phyloP scores from a whole-genome alignment of 1,140 invertebrate species.

The Zophobas morio region DNA sequence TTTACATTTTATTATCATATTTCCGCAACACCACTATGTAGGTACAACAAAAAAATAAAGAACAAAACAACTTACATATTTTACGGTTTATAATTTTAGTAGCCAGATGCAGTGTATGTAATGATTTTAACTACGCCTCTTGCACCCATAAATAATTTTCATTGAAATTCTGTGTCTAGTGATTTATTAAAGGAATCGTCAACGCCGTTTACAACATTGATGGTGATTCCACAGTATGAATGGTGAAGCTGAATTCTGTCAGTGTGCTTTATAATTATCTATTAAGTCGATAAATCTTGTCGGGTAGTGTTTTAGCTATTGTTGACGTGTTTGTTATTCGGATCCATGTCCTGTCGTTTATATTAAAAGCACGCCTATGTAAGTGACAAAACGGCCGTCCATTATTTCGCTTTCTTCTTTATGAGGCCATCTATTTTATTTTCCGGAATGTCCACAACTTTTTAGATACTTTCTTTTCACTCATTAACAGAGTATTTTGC shows the following conservation, averaged over 20 bases:
- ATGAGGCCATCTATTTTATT: constrained; percentile 37
- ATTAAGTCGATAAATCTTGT: constrained; percentile 32
- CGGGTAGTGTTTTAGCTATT: constrained; percentile 38
- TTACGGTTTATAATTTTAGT: too few relatives aligned
- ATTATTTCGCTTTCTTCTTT: constrained; percentile 40
- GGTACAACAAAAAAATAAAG: too few relatives aligned
- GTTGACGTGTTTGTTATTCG: constrained; percentile 41
- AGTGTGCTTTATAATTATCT: constrained; percentile 33
- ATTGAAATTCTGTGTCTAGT: not conserved
- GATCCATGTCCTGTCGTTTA: constrained; percentile 34
- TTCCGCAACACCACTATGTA: too few relatives aligned
- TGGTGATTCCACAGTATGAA: constrained; percentile 17
- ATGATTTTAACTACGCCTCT: not conserved
- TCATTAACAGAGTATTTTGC: constrained; percentile 8
- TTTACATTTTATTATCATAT: too few relatives aligned
- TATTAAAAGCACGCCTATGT: constrained; percentile 36
- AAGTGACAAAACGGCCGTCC: constrained; percentile 34
- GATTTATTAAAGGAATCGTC: constrained; percentile 33
- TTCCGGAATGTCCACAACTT: constrained; percentile 32
- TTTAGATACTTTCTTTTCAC: constrained; percentile 35
- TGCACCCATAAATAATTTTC: not conserved
- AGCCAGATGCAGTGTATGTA: too few relatives aligned
- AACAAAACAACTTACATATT: too few relatives aligned
- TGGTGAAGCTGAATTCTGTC: constrained; percentile 31
- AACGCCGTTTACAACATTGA: constrained; percentile 13